phyloP scores from a whole-genome alignment of 2,888 invertebrate genomes.

The Parasteatoda lunata region DNA sequence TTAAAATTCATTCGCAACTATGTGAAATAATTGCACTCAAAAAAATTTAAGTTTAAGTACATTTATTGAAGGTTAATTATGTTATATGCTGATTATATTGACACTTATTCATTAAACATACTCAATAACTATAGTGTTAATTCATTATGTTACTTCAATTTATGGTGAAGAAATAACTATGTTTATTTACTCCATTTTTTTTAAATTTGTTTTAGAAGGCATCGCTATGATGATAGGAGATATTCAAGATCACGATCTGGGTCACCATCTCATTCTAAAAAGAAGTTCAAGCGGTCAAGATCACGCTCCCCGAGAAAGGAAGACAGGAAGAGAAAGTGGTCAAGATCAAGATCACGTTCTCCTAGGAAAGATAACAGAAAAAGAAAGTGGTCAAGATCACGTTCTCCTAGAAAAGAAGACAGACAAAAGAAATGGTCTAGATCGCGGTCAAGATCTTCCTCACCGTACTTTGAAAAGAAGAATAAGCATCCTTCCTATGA shows the following conservation, averaged over 20 bases:
- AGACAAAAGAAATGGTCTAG: slow-evolving; percentile 2
- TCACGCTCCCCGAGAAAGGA: slow-evolving; percentile 19
- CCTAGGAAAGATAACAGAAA: slow-evolving; percentile 17
- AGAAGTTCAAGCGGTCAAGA: slow-evolving; percentile 4
- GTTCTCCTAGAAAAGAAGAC: slow-evolving; percentile 7
- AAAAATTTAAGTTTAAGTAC: no score
- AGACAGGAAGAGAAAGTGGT: not conserved
- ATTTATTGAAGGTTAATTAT: no score
- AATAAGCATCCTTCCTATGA: slow-evolving; percentile 70
- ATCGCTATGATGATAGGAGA: slow-evolving; percentile 5
- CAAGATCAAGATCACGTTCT: slow-evolving; percentile 28
- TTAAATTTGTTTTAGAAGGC: not conserved
- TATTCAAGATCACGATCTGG: slow-evolving; percentile 40
- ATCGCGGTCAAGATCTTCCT: slow-evolving; percentile 27
- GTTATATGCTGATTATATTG: no score
- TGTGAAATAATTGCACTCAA: no score
- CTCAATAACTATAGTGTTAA: no score
- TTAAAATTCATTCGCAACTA: no score
- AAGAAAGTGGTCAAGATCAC: slow-evolving; percentile 4
- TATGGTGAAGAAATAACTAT: no score
- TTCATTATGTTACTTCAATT: no score
- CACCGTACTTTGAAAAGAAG: slow-evolving; percentile 8
- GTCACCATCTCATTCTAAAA: slow-evolving; percentile 34
- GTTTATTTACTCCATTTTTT: not conserved
- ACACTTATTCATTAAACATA: no score